These are phyloP conservation scores for Elachura formosa DNA, from an alignment of 2,113 vertebrate genomes.

Conservation along the genomic window DNA sequence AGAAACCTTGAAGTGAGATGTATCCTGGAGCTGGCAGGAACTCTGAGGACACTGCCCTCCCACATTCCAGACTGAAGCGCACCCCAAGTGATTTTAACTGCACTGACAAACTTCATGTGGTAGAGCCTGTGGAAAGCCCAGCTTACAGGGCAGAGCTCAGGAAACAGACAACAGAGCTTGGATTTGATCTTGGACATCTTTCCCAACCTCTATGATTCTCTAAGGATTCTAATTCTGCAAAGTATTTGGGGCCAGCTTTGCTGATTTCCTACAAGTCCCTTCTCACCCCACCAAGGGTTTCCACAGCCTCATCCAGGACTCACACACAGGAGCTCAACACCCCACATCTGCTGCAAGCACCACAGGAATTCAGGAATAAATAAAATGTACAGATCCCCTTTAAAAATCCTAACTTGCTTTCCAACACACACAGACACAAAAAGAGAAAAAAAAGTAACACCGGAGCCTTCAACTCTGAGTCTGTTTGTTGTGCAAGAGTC, in stretches of 20 bases:
- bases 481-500: conserved; percentile 22
- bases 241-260: not conserved
- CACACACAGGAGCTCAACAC: not conserved
- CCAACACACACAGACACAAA: not conserved
- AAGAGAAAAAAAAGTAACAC: not conserved
- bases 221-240: not conserved
- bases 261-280: not conserved
- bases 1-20: not conserved
- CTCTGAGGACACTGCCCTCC: not conserved
- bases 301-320: not conserved
- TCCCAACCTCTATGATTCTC: not conserved
- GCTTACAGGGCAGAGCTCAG: not conserved
- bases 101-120: fast-evolving
- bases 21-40: not conserved
- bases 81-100: fast-evolving
- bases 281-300: not conserved
- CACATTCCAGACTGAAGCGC: not conserved
- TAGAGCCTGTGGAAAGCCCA: not conserved
- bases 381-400: not conserved
- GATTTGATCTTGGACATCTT: not conserved
- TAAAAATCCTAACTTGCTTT: not conserved
- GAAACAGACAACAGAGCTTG: not conserved
- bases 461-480: not conserved
- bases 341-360: not conserved
- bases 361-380: not conserved